These are phyloP conservation scores for Cacoxenus indagator DNA, from an alignment of 2,888 invertebrate species.

Conservation along the genomic window DNA sequence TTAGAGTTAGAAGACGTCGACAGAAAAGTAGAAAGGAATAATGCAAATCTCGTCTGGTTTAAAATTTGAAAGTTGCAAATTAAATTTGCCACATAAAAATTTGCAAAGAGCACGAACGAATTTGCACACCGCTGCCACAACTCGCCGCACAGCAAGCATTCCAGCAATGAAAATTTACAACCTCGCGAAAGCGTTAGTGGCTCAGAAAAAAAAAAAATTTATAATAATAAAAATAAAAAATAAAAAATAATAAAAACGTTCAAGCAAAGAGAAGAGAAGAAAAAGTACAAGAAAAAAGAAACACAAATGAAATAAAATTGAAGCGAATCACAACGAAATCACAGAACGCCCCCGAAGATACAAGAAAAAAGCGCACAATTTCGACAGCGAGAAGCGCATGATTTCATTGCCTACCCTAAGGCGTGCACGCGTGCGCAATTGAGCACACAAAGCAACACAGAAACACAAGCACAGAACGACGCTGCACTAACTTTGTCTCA, in stretches of 20 bases:
- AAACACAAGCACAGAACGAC: no score
- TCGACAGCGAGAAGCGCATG: slow-evolving; percentile 24
- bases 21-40: no score
- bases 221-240: slow-evolving; percentile 15
- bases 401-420: slow-evolving; percentile 64
- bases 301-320: slow-evolving; percentile 22
- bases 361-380: not conserved
- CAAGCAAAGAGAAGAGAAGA: not conserved
- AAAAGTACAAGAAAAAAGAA: slow-evolving; percentile 5
- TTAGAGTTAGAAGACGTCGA: no score
- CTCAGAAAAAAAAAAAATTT: slow-evolving; percentile 29
- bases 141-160: slow-evolving; percentile 38
- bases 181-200: slow-evolving; percentile 45
- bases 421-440: slow-evolving; percentile 35
- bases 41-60: no score
- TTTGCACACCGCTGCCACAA: no score
- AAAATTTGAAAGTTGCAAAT: no score
- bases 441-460: not conserved
- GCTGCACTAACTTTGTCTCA: no score
- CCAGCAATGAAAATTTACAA: slow-evolving; percentile 54
- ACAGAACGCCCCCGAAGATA: not conserved
- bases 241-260: slow-evolving; percentile 1
- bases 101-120: no score
- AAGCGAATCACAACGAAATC: slow-evolving; percentile 1
- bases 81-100: no score